Percentiles rank a stretch among this genome's conserved stretches.
Conservation (phyloP, 2,888 invertebrate species). For the Cephus pulcher region DNA sequence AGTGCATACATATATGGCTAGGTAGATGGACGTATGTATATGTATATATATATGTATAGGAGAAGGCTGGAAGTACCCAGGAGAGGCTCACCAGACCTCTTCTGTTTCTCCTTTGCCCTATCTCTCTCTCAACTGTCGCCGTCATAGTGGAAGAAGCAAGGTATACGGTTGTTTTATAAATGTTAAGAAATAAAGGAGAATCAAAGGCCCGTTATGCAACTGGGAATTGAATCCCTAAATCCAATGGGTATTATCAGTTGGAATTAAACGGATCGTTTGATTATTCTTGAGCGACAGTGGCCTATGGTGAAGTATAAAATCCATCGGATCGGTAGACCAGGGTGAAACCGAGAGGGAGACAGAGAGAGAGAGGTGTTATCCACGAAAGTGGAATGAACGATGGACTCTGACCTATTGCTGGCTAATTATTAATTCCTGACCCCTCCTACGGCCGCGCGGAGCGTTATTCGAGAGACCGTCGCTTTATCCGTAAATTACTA, state of each 20-base stretch:
- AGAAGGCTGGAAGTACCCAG: constrained; percentile 20
- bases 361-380: neutral
- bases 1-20: constrained; percentile 42
- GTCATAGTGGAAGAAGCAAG: neutral
- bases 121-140: neutral
- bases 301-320: constrained; percentile 23
- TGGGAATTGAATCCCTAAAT: neutral
- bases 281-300: neutral
- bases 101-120: neutral
- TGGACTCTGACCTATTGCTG: neutral
- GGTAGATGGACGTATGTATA: constrained; percentile 20
- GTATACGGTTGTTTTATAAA: neutral
- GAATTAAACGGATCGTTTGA: neutral
- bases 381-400: neutral
- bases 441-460: neutral
- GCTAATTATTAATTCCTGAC: neutral
- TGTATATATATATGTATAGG: constrained; percentile 28
- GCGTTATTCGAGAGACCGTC: neutral
- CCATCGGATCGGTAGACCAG: constrained; percentile 13
- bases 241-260: neutral
- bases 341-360: neutral
- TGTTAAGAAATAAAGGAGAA: neutral
- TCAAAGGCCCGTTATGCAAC: neutral
- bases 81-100: neutral
- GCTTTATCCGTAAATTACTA: neutral